Base-by-base conservation (phyloP, 2,888 invertebrate species). In the Heliconius aoede region DNA sequence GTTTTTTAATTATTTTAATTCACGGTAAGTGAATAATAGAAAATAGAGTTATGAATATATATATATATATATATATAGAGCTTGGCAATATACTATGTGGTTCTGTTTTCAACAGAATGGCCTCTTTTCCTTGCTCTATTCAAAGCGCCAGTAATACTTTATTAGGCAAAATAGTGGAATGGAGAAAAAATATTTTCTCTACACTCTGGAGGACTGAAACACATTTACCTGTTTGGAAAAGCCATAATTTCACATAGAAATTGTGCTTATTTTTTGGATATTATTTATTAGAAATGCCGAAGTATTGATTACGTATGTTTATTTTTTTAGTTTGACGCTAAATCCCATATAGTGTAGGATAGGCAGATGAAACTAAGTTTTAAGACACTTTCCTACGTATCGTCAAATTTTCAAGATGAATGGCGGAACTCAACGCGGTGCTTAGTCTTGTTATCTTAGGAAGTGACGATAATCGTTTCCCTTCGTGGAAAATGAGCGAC, bases 131-230 rank as follows among this genome's bases (percentile, higher is more conserved):
- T 62, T 61, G 40, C 21, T 15, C n/a, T 28, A 46, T 46, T 67
- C 40, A 40, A 28, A 67, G 28, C 61, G 74, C 46, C 24, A 69
- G 32, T 36, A 62, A 55, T 75, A 75, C 75, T 75, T 71, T 75
- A 71, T 75, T 71, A 15, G 58, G 36, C 18, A 71, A 64, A 71
- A 71, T 75, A 71, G 69, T 71, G 71, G 71, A 24, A 55, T 71
- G 28, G 26, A 71, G 71, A 71, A 71, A 64, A 55, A 51, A 62
- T 75, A 72, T 75, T 58, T 58, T 75, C 55, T 75, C 71, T 36
- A 55, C 15, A 62, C 71, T 62, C 75, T 28, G 55, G 69, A 71
- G 71, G 64, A 75, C 62, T 75, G 75, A 64, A 75, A 75, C 64
- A 75, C 71, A 75, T 71, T 75, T 75, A 71, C 62, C 62, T 60